Evolutionary conservation across 2,888 invertebrate species (phyloP).

Genomic region (Cerastis rubricosa): DNA sequence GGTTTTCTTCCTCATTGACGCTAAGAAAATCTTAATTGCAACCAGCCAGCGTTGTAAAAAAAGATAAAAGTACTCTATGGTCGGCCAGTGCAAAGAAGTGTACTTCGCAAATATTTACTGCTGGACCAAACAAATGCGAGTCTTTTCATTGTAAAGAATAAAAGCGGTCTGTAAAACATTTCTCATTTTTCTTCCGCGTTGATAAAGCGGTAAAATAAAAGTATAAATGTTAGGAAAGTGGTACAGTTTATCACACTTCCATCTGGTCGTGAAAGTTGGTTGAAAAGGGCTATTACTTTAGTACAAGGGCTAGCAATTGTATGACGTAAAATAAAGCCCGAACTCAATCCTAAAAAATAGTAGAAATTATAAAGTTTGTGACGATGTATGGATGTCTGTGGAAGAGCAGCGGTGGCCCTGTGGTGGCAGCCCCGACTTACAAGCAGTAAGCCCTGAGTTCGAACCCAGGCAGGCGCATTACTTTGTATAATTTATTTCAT

Average conservation of each 20-base stretch:
- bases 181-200: constrained; percentile 31
- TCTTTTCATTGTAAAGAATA: constrained; percentile 53
- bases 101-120: constrained; percentile 50
- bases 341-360: not conserved
- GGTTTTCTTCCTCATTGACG: constrained; percentile 7
- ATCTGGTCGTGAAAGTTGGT: constrained; percentile 27
- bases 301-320: constrained; percentile 1
- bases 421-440: too few relatives aligned
- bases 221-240: constrained; percentile 28
- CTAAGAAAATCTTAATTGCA: constrained; percentile 32
- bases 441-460: too few relatives aligned
- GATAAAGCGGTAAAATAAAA: constrained; percentile 46
- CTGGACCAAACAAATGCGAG: constrained; percentile 48
- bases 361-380: too few relatives aligned
- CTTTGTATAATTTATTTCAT: too few relatives aligned
- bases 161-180: constrained; percentile 25
- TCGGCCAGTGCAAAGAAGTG: constrained; percentile 15
- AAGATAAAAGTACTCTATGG: constrained; percentile 26
- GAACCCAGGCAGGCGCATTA: too few relatives aligned
- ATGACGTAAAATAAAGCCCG: constrained; percentile 4
- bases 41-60: constrained; percentile 33
- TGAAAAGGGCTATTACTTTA: constrained; percentile 21
- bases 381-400: too few relatives aligned
- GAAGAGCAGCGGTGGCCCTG: too few relatives aligned
- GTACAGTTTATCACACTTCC: constrained; percentile 34